Evolutionary conservation across 1,140 invertebrate species (phyloP).

Genomic region (Drosophila lacteicornis): DNA sequence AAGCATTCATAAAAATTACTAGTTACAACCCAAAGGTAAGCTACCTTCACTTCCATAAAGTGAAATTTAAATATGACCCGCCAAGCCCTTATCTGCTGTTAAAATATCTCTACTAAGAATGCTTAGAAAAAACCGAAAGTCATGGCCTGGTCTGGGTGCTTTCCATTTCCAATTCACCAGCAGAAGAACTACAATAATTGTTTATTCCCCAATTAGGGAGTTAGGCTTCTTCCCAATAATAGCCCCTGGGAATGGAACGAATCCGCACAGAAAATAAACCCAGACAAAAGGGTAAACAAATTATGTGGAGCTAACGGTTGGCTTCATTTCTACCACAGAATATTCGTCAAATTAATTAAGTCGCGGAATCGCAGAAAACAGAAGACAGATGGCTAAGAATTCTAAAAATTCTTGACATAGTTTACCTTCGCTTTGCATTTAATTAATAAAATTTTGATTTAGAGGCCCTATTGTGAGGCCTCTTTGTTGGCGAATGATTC

Average conservation of each 20-base stretch:
- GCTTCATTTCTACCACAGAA: constrained; percentile 38
- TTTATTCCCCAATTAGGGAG: constrained; percentile 45
- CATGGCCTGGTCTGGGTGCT: constrained; percentile 29
- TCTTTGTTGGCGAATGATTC: no score
- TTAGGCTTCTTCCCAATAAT: not conserved
- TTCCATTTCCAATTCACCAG: constrained; percentile 59
- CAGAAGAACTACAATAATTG: constrained; percentile 50
- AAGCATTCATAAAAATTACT: constrained; percentile 6
- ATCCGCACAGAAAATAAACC: constrained; percentile 7
- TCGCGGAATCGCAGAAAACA: constrained; percentile 13
- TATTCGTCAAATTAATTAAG: constrained; percentile 63
- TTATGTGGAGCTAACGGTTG: constrained; percentile 69
- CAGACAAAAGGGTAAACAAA: constrained; percentile 50
- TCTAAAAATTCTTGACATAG: constrained; percentile 42
- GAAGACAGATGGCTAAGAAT: no score
- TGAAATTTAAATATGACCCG: constrained; percentile 37
- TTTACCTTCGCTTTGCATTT: constrained; percentile 51
- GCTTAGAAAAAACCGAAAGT: constrained; percentile 63
- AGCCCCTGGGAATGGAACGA: constrained; percentile 29
- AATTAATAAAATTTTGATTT: constrained; percentile 43
- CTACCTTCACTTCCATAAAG: constrained; percentile 29
- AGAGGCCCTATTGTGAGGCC: constrained; percentile 2
- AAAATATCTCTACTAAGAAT: constrained; percentile 31
- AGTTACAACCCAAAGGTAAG: not conserved
- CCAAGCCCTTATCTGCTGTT: constrained; percentile 15